Percentiles rank a stretch among this genome's conserved stretches.
These are phyloP conservation scores for Iphiclides podalirius DNA, from an alignment of 2,888 invertebrate species.

Conservation along the genomic window DNA sequence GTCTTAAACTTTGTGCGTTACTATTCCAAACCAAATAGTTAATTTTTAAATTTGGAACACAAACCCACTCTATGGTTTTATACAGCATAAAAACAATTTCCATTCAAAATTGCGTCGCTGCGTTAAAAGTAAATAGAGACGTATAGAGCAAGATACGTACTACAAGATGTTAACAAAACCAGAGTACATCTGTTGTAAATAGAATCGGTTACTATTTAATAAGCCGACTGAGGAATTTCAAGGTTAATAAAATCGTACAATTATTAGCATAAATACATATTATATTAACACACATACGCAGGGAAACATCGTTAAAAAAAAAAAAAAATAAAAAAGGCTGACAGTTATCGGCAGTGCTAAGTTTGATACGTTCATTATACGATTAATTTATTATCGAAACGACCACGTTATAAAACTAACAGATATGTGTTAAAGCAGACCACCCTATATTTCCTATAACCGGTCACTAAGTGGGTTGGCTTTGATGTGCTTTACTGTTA, in stretches of 20 bases:
- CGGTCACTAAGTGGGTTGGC: conserved; percentile 21
- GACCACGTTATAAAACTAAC: conserved; percentile 11
- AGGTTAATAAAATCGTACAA: background rate
- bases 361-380: background rate
- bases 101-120: too few species aligned
- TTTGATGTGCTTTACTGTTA: conserved; percentile 22
- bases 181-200: too few species aligned
- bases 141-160: too few species aligned
- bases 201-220: too few species aligned
- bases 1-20: too few species aligned
- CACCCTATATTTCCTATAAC: conserved; percentile 22
- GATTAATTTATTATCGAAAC: conserved; percentile 4
- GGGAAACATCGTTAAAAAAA: background rate
- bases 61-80: too few species aligned
- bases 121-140: too few species aligned
- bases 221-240: background rate
- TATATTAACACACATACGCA: background rate
- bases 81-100: too few species aligned
- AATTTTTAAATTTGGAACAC: too few species aligned
- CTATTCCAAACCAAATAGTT: too few species aligned
- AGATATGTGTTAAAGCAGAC: conserved; percentile 22
- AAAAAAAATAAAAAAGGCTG: background rate
- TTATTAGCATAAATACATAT: conserved; percentile 9
- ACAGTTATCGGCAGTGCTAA: background rate
- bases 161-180: too few species aligned